Percentiles rank a stretch among this genome's conserved stretches.
Evolutionary conservation across 2,888 invertebrate species (phyloP).

Genomic region (Yponomeuta cagnagella): DNA sequence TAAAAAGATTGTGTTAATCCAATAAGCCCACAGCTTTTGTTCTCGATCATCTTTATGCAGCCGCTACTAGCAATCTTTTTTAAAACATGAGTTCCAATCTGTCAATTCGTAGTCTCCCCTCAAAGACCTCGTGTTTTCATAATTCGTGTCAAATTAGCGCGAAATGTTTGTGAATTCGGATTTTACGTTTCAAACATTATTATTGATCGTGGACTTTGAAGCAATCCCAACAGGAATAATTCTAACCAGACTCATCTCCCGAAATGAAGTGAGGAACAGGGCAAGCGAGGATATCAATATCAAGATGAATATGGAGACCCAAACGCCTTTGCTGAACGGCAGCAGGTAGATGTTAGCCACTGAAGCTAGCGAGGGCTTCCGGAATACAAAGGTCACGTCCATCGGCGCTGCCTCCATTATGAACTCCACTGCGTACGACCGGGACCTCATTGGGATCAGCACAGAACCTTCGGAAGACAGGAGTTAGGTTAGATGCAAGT

Average conservation of each 20-base stretch:
- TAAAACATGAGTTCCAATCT: no score
- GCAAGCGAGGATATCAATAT: not conserved
- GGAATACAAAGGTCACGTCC: constrained; percentile 21
- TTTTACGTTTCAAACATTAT: no score
- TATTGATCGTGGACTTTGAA: not conserved
- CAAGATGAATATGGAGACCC: constrained; percentile 18
- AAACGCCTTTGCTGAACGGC: constrained; percentile 23
- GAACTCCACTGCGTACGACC: constrained; percentile 24
- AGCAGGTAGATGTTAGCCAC: constrained; percentile 24
- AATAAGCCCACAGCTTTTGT: no score
- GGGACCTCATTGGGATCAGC: constrained; percentile 22
- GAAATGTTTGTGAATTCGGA: no score
- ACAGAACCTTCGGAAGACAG: constrained; percentile 18
- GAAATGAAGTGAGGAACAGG: not conserved
- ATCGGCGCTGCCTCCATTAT: constrained; percentile 19
- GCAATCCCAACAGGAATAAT: not conserved
- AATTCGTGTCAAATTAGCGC: no score
- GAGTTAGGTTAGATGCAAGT: not conserved
- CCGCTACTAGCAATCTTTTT: no score
- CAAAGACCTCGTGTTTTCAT: no score
- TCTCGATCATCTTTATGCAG: no score
- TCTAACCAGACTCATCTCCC: constrained; percentile 3
- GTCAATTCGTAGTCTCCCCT: no score
- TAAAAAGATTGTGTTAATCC: no score
- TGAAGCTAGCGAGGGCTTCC: constrained; percentile 23